phyloP scores from a whole-genome alignment of 1,140 invertebrate genomes.

The Mamestra configurata region DNA sequence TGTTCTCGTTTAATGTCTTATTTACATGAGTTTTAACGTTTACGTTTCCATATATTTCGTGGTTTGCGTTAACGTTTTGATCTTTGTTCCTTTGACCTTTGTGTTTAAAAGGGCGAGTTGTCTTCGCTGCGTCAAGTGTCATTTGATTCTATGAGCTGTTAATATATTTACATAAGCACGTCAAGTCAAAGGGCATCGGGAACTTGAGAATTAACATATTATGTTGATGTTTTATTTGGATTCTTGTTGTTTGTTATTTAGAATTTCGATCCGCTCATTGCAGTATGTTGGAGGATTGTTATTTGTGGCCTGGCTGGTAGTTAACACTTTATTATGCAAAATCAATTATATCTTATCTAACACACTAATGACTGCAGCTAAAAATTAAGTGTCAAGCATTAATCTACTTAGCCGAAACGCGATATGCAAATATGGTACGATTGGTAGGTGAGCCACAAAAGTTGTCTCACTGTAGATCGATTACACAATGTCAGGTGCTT shows the following conservation, averaged over 20 bases:
- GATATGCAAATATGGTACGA: conserved; percentile 31
- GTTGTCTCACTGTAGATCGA: conserved; percentile 20
- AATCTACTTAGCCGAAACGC: conserved; percentile 30
- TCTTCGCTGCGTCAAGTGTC: conserved; percentile 31
- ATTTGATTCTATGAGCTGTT: conserved; percentile 30
- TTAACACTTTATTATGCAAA: neutral
- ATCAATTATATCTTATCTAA: conserved; percentile 24
- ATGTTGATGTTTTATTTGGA: conserved; percentile 15
- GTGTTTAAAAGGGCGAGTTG: conserved; percentile 30
- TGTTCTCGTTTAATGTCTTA: neutral
- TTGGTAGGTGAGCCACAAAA: neutral
- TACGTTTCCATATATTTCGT: conserved; percentile 1
- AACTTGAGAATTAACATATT: conserved; percentile 9
- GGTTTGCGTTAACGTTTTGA: conserved; percentile 21
- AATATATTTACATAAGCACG: conserved; percentile 14
- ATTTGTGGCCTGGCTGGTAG: neutral
- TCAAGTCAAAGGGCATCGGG: neutral
- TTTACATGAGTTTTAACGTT: neutral
- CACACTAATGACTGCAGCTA: neutral
- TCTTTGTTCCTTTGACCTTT: conserved; percentile 18
- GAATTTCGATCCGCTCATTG: neutral
- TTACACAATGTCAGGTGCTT: conserved; percentile 54
- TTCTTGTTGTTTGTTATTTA: neutral
- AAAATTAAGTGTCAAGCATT: conserved; percentile 33
- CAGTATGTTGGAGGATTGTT: too few species aligned